Base-by-base conservation (phyloP, 2,888 invertebrate species). In the Sphinx pinastri region DNA sequence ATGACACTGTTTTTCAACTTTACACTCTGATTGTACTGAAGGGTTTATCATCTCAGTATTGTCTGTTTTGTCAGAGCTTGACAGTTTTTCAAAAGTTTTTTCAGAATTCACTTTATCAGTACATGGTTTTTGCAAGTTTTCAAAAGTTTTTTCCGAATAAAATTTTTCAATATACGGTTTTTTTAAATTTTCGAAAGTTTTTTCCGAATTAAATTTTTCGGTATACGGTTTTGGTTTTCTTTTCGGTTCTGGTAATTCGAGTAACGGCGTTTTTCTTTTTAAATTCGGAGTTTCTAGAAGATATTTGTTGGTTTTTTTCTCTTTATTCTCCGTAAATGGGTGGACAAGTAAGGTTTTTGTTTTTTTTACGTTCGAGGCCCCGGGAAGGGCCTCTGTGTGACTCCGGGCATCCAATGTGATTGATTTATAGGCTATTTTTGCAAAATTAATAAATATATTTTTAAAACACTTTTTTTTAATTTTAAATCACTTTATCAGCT, bases 321-420 rank as follows among this genome's bases (percentile, higher is more conserved):
- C 80, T 7, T 52, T 69, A 7, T 63, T 74, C 74, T 81, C 80
- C 8, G 69, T 75, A 47, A 88, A 92, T 0, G 93, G 93, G 13
- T 90, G 88, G 0, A 93, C 93, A 3, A 93, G 76, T 13, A 92
- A 69, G 0, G 93, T 93, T 81, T 89, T 92, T 0, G 88, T 70
- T 0, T 72, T 72, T 73, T 81, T 66, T 0, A 16, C 74, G 13
- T 73, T 81, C 83, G 88, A 89, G 87, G 89, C 91, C 88, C 92
- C 84, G 74, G 77, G 70, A 0, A 88, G 88, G 93, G 93, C 93
- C 93, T 86, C 88, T 58, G 73, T 14, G 71, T 55, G 0, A 71
- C 52, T 8, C 81, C 81, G 83, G 71, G 89, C 72, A 93, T 90
- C 93, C 93, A 93, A 93, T 88, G 88, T 93, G 93, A 84, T 75